Evolutionary conservation across 2,113 vertebrate species (phyloP).

Genomic region (Nothobranchius kuhntae): DNA sequence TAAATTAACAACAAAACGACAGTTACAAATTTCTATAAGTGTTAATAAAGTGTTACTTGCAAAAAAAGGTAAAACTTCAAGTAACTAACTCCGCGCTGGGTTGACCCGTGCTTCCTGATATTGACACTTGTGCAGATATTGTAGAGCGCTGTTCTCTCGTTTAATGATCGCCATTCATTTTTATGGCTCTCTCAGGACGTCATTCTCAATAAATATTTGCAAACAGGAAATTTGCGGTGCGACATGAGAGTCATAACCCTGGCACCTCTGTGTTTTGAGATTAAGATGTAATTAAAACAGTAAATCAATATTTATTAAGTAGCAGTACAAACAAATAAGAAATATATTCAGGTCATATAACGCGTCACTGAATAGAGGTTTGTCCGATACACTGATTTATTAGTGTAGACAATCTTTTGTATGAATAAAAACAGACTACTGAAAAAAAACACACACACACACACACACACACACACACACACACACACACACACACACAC

Average conservation of each 20-base stretch:
- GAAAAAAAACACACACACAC: neutral
- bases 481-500: neutral
- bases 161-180: conserved; percentile 76
- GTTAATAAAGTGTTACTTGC: neutral
- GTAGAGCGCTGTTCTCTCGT: conserved; percentile 61
- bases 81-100: conserved; percentile 52
- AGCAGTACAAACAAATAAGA: conserved; percentile 60
- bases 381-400: conserved; percentile 9
- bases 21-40: too few species aligned
- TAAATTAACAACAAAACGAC: too few species aligned
- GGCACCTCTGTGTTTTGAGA: conserved; percentile 77
- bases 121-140: conserved; percentile 70
- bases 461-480: neutral
- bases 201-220: conserved; percentile 77
- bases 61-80: neutral
- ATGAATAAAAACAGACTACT: neutral
- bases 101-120: conserved; percentile 57
- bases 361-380: conserved; percentile 26
- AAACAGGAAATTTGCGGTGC: conserved; percentile 75
- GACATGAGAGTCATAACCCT: conserved; percentile 75
- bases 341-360: conserved; percentile 48
- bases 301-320: conserved; percentile 82
- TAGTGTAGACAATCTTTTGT: neutral
- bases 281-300: conserved; percentile 81
- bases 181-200: conserved; percentile 73